Evolutionary conservation across 2,797 vertebrate species (phyloP).

Genomic region (Eremophila alpestris): DNA sequence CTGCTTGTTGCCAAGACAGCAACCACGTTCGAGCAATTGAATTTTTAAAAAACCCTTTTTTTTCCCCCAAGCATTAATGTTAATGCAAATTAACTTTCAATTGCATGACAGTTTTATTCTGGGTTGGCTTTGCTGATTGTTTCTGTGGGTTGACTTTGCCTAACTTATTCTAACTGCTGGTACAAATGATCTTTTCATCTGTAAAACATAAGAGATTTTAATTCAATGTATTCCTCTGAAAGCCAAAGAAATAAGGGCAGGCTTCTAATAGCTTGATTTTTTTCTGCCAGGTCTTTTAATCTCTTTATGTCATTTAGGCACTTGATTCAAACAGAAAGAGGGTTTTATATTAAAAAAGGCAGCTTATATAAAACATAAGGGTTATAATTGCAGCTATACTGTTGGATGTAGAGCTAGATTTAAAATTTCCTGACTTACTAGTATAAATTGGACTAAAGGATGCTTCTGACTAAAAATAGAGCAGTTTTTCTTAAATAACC

Average conservation of each 20-base stretch:
- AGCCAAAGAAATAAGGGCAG: background rate
- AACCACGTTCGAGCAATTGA: accelerated
- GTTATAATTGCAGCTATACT: background rate
- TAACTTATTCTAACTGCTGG: background rate
- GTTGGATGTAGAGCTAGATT: background rate
- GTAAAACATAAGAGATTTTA: background rate
- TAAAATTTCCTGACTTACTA: background rate
- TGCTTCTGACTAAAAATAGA: background rate
- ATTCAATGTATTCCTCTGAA: background rate
- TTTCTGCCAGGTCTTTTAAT: background rate
- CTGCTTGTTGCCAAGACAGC: background rate
- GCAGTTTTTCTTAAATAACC: background rate
- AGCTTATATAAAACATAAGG: background rate
- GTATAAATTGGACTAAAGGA: background rate
- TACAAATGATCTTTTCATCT: background rate
- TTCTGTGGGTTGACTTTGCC: constrained; percentile 3
- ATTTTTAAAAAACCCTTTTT: background rate
- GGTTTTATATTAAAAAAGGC: background rate
- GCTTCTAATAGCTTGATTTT: background rate
- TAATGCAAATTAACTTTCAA: constrained; percentile 18
- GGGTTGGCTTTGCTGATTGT: background rate
- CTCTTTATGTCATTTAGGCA: background rate
- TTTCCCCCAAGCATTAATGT: background rate
- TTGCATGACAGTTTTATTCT: constrained; percentile 13
- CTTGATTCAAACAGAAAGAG: background rate